Base-by-base conservation (phyloP, 2,113 vertebrate species). In the Otis tarda region DNA sequence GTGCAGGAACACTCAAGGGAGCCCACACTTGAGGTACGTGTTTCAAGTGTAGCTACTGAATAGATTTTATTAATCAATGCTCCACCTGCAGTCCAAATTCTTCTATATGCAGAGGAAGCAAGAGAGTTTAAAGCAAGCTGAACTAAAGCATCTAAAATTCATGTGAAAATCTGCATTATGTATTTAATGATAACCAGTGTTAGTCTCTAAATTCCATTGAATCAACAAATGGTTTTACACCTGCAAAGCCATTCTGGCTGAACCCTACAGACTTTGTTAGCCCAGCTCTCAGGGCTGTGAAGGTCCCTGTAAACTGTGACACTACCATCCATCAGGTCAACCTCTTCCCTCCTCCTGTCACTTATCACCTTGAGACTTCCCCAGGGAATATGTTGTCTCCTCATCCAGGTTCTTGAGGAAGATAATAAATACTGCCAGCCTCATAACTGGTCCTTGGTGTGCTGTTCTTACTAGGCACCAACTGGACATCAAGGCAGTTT, bases 21-120 rank as follows among this genome's bases (percentile, higher is more conserved):
- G 56, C 60, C 47, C 56, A 35, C 2, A 25, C 19, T 37, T 25
- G 20, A 74, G 23, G 7, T 13, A 27, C 1, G 19, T 0, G 0
- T 9, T 74, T 71, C 33, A 30, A 80, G 5, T 18, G 31, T 0
- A 39, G 27, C 65, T n/a, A 14, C 6, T 61, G 23, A 33, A 49
- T 5, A 10, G 6, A 53, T 28, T 70, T 27, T 16, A 68, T 47
- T 55, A 83, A 84, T 39, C 52, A 69, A 15, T 27, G 22, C 14
- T 31, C 37, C 31, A 30, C 27, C 55, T 56, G 53, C 27, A 43
- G 11, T 5, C 56, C 61, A 30, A 45, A 39, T 59, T 71, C 14
- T 35, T 67, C 59, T 47, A 28, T 2, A 20, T 22, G 11, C 24
- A 63, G 23, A 4, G 12, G 18, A 45, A 68, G 25, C 18, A 63